phyloP scores from a whole-genome alignment of 2,888 invertebrate species.

The Augiades crinisus region DNA sequence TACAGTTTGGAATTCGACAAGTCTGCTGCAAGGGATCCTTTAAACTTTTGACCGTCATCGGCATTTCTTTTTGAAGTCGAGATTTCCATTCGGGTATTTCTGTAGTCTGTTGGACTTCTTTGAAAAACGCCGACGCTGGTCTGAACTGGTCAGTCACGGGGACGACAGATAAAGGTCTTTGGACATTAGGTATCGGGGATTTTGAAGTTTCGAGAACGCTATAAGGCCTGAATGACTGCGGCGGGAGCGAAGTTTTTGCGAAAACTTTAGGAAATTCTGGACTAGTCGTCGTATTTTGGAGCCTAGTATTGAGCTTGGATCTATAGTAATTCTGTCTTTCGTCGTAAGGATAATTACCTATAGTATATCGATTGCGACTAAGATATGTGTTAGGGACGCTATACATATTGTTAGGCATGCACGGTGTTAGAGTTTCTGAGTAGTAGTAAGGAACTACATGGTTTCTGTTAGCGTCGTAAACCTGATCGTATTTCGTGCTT shows the following conservation, averaged over 20 bases:
- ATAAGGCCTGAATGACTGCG: conserved; percentile 64
- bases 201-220: conserved; percentile 69
- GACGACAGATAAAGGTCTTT: conserved; percentile 70
- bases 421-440: conserved; percentile 66
- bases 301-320: conserved; percentile 48
- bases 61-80: conserved; percentile 60
- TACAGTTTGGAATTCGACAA: conserved; percentile 72
- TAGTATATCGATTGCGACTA: conserved; percentile 61
- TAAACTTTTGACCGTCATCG: conserved; percentile 53
- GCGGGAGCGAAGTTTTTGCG: conserved; percentile 50
- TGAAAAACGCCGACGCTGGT: conserved; percentile 66
- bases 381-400: conserved; percentile 49
- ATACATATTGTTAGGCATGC: conserved; percentile 70
- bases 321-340: conserved; percentile 57
- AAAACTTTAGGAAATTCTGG: conserved; percentile 55
- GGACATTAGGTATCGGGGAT: conserved; percentile 51
- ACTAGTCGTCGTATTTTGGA: conserved; percentile 48
- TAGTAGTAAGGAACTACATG: conserved; percentile 76
- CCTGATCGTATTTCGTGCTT: conserved; percentile 65
- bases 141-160: conserved; percentile 70
- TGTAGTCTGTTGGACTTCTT: conserved; percentile 49
- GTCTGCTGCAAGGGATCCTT: conserved; percentile 61
- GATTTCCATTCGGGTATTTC: conserved; percentile 70
- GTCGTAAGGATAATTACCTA: conserved; percentile 56
- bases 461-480: conserved; percentile 81